phyloP scores from a whole-genome alignment of 2,797 vertebrate species.

The Zenarchopterus dispar region DNA sequence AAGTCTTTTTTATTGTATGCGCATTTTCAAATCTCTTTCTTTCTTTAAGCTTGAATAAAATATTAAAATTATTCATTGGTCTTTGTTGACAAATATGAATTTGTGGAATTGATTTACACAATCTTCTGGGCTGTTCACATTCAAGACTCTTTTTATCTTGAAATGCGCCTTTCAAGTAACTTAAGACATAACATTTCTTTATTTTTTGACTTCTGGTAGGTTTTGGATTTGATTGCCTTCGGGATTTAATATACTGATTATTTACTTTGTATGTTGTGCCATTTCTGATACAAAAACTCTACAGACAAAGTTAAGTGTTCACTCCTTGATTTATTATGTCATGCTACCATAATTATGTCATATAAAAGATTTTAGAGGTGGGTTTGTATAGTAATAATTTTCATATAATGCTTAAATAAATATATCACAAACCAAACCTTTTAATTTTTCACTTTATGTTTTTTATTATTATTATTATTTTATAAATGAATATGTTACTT shows the following conservation, averaged over 20 bases:
- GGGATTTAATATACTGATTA: not conserved
- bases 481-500: no score
- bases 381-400: not conserved
- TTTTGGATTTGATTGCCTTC: not conserved
- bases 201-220: not conserved
- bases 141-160: not conserved
- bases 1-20: conserved; percentile 6
- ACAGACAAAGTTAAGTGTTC: not conserved
- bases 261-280: not conserved
- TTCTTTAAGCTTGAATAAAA: conserved; percentile 1
- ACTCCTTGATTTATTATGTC: not conserved
- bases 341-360: not conserved
- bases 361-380: not conserved
- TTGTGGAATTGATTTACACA: no score
- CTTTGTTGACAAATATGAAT: conserved; percentile 1
- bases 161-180: not conserved
- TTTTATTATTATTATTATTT: no score
- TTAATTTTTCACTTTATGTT: no score
- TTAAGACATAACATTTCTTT: not conserved
- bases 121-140: not conserved
- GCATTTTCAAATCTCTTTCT: conserved; percentile 15
- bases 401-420: not conserved
- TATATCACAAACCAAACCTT: not conserved
- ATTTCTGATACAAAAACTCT: not conserved
- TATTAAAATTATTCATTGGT: conserved; percentile 3